Conservation (phyloP, 2,888 invertebrate species). For the Parnassius orleans region DNA sequence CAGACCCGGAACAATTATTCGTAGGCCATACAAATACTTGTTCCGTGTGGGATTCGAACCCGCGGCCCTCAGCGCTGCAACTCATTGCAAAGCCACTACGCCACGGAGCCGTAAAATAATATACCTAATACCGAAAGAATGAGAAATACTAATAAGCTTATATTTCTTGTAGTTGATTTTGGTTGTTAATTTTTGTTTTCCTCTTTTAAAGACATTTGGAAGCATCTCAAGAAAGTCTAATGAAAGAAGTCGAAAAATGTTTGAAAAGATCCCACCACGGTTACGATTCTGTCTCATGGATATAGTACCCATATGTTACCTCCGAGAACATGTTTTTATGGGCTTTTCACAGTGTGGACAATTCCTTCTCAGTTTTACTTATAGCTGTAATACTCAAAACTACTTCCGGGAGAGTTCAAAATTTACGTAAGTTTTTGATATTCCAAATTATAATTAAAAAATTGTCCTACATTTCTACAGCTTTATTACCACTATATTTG, state of each 20-base stretch:
- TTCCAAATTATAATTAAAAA: neutral
- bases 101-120: no score
- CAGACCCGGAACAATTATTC: no score
- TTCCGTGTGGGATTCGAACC: no score
- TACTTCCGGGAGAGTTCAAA: constrained; percentile 79
- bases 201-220: constrained; percentile 70
- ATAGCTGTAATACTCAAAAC: constrained; percentile 74
- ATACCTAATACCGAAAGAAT: no score
- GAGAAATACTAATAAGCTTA: no score
- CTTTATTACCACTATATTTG: no score
- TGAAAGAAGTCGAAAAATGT: constrained; percentile 69
- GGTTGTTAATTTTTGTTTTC: neutral
- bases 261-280: constrained; percentile 80
- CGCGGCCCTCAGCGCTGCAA: no score
- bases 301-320: constrained; percentile 78
- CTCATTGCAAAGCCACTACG: no score
- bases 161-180: no score
- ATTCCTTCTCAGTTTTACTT: constrained; percentile 94
- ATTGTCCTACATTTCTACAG: no score
- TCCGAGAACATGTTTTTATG: constrained; percentile 93
- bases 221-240: constrained; percentile 69
- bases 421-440: constrained; percentile 58
- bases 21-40: no score
- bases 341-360: constrained; percentile 97
- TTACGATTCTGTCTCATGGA: constrained; percentile 83